Evolutionary conservation across 2,113 vertebrate genomes (phyloP).

Genomic region (Seriola rivoliana): DNA sequence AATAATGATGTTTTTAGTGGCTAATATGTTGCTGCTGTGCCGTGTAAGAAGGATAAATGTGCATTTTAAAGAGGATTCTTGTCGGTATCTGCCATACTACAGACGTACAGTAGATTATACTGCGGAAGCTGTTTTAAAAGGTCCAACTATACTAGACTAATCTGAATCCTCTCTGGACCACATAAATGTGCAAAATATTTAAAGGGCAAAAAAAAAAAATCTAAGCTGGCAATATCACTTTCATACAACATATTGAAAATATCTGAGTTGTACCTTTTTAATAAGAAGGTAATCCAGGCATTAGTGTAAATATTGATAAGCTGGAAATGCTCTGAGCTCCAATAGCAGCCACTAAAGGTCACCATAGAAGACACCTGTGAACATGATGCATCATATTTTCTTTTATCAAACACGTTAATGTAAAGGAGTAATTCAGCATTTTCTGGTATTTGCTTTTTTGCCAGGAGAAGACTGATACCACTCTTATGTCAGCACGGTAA

Average conservation of each 20-base stretch:
- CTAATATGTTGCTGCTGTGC: background rate
- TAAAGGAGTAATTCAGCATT: background rate
- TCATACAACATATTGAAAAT: no score
- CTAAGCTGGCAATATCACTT: background rate
- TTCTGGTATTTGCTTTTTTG: no score
- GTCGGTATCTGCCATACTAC: background rate
- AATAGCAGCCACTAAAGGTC: background rate
- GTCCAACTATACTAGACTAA: background rate
- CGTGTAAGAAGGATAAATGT: background rate
- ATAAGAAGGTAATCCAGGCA: background rate
- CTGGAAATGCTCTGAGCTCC: background rate
- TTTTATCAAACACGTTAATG: background rate
- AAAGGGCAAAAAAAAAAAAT: background rate
- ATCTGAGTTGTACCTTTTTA: background rate
- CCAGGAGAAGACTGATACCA: no score
- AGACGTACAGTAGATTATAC: background rate
- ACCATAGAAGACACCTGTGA: background rate
- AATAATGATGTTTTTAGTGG: slow-evolving; percentile 1
- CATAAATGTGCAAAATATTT: background rate
- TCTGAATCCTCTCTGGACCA: slow-evolving; percentile 4
- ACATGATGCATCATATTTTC: background rate
- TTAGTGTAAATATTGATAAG: background rate
- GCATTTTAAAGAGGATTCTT: background rate
- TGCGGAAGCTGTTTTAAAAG: background rate
- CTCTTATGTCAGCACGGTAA: no score